Conservation (phyloP, 1,140 invertebrate genomes). For the Ganaspis sp. region DNA sequence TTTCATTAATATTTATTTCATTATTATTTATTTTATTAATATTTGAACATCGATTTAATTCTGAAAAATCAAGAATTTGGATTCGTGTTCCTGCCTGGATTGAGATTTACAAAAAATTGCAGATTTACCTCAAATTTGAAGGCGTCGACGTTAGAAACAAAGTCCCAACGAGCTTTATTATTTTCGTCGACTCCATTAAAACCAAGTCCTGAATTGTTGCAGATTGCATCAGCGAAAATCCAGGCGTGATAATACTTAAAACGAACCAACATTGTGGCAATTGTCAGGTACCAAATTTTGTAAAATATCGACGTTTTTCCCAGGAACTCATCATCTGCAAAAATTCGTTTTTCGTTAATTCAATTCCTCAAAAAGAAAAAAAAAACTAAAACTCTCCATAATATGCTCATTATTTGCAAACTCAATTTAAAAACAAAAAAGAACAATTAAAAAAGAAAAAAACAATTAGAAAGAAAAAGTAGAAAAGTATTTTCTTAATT, state of each 20-base stretch:
- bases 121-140: slow-evolving; percentile 89
- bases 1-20: no score
- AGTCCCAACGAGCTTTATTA: slow-evolving; percentile 88
- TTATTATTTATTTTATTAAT: no score
- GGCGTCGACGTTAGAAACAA: slow-evolving; percentile 93
- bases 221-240: slow-evolving; percentile 94
- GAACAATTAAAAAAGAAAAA: no score
- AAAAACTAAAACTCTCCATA: slow-evolving; percentile 8
- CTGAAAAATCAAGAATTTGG: no score
- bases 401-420: no score
- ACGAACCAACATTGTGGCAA: slow-evolving; percentile 86
- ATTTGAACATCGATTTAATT: neutral
- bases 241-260: slow-evolving; percentile 98
- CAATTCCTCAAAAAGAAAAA: neutral
- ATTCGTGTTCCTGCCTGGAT: no score
- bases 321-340: slow-evolving; percentile 83
- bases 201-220: slow-evolving; percentile 95
- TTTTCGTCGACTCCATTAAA: slow-evolving; percentile 89
- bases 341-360: neutral
- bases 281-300: slow-evolving; percentile 86
- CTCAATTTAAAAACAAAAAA: no score
- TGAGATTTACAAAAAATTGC: neutral
- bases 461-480: no score
- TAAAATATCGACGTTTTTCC: slow-evolving; percentile 79
- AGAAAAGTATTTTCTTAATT: no score